A percentile compares a stretch with the other conserved stretches of the same genome.
Conservation (phyloP, 2,888 invertebrate species). For the Dryocosmus kuriphilus region DNA sequence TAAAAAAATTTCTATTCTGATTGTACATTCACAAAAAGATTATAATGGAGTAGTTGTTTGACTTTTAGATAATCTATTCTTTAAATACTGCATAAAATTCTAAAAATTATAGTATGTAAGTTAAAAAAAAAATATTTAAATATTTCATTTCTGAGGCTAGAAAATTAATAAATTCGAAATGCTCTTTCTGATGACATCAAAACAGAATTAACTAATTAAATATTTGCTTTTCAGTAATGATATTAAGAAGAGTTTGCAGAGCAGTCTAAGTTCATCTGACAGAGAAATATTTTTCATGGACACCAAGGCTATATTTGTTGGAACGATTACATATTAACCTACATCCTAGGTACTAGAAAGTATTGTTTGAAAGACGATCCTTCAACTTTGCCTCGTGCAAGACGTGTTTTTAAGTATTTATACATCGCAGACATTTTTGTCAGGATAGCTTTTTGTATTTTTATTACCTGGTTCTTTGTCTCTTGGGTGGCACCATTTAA, state of each 20-base stretch:
- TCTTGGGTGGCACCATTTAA: conserved; percentile 57
- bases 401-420: conserved; percentile 79
- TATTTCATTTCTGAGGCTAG: too few relatives aligned
- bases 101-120: too few relatives aligned
- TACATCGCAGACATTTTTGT: conserved; percentile 65
- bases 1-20: too few relatives aligned
- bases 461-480: conserved; percentile 67
- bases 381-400: conserved; percentile 86
- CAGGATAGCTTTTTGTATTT: conserved; percentile 57
- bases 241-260: conserved; percentile 59
- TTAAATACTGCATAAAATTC: too few relatives aligned
- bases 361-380: conserved; percentile 92
- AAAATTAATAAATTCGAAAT: neutral
- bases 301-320: conserved; percentile 79
- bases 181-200: neutral
- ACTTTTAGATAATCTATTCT: too few relatives aligned
- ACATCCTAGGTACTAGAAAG: conserved; percentile 90
- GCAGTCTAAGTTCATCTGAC: conserved; percentile 70
- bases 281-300: conserved; percentile 78
- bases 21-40: too few relatives aligned
- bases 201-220: neutral
- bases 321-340: conserved; percentile 83
- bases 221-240: conserved; percentile 65
- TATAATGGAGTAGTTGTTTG: too few relatives aligned
- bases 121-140: neutral